phyloP scores from a whole-genome alignment of 2,113 vertebrate species.

The Eulemur macaco region DNA sequence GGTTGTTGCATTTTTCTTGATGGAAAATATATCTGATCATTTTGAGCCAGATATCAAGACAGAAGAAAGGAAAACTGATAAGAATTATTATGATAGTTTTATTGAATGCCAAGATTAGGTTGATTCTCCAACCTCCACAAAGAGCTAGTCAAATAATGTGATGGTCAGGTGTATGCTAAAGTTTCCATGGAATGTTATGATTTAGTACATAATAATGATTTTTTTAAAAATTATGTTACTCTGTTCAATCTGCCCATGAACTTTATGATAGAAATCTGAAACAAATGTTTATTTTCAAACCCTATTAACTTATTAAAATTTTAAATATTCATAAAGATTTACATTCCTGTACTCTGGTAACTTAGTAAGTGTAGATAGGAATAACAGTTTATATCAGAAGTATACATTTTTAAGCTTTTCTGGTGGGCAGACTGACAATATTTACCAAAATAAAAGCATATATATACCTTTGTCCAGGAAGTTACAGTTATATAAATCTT shows the following conservation, averaged over 20 bases:
- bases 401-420: background rate
- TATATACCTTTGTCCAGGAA: background rate
- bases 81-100: background rate
- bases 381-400: background rate
- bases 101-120: background rate
- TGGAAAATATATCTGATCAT: background rate
- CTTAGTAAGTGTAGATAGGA: background rate
- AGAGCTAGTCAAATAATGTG: conserved; percentile 13
- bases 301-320: too few relatives aligned
- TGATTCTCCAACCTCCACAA: background rate
- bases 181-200: background rate
- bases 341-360: background rate
- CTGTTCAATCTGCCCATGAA: background rate
- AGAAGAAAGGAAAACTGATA: background rate
- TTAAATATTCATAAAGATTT: background rate
- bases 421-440: background rate
- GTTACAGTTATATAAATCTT: background rate
- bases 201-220: background rate
- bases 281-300: background rate
- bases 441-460: background rate
- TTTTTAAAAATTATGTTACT: conserved; percentile 32
- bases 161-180: background rate
- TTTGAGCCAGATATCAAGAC: background rate
- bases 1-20: background rate
- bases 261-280: background rate